Base-by-base conservation (phyloP, 2,113 vertebrate genomes). In the Eulemur rufifrons region DNA sequence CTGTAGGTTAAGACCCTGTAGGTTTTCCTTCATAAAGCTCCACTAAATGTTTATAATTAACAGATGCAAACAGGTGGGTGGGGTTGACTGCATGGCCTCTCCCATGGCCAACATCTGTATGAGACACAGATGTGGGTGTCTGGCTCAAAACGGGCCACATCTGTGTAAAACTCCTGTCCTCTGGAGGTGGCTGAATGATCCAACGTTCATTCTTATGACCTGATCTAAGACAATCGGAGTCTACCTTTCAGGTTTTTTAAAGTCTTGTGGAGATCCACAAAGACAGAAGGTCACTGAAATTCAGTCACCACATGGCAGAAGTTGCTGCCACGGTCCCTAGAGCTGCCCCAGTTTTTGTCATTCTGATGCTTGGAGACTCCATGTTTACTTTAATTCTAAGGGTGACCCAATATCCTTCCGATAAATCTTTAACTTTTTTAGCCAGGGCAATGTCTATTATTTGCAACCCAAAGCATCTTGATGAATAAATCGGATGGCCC, bases 331-430 rank as follows among this genome's bases (percentile, higher is more conserved):
- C 54, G 39, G 69, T 50, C 45, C 13, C 10, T 83, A 25, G 42
- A 66, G 14, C 9, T 88, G 3, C 10, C n/a, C 9, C 80, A 23
- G 12, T 39, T 77, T 83, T 93, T 94, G 21, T 59, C 12, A 37
- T 92, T 78, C 59, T 87, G 27, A 39, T 77, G 29, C 42, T 91
- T 91, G 5, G 64, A 93, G 50, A 56, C 6, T 69, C 15, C 34
- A 15, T 69, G 11, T 87, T 91, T 93, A 21, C 25, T 73, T 90
- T 89, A 56, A 80, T 90, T 95, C 45, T 76, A 74, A 89, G 23
- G 59, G 23, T 88, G 77, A 94, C 37, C 20, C n/a, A 76, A 15
- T 68, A 83, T 90, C 3, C 4, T 83, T 89, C 68, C 9, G 66
- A 34, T 47, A 90, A 52, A 78, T 54, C 73, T 90, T 9, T 89